These are phyloP conservation scores for Drosophila phalerata DNA, from an alignment of 2,888 invertebrate species.

Conservation along the genomic window DNA sequence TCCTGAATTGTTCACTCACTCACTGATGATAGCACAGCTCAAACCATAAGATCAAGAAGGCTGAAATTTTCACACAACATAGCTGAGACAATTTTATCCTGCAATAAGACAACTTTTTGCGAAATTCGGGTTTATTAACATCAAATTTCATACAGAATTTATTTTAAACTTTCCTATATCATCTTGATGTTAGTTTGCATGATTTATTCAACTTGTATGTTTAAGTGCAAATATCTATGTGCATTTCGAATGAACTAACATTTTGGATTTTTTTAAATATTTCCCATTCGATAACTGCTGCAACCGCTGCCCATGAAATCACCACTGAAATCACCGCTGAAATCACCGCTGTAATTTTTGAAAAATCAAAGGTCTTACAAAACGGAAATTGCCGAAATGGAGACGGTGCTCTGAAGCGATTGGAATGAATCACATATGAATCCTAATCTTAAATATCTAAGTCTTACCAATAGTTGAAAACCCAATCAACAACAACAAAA, in stretches of 20 bases:
- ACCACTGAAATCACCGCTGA: neutral
- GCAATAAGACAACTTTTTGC: too few relatives aligned
- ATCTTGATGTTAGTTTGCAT: conserved; percentile 27
- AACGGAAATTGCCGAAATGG: conserved; percentile 95
- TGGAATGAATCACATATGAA: conserved; percentile 33
- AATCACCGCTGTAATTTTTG: neutral
- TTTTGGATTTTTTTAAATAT: conserved; percentile 22
- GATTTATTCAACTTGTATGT: conserved; percentile 8
- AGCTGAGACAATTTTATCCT: too few relatives aligned
- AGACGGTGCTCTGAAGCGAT: conserved; percentile 90
- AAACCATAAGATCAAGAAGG: too few relatives aligned
- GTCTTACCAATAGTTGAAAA: conserved; percentile 38
- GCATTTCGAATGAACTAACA: conserved; percentile 34
- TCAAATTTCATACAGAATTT: too few relatives aligned
- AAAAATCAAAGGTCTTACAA: conserved; percentile 86
- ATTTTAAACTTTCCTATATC: neutral
- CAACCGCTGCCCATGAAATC: conserved; percentile 23
- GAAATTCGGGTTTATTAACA: too few relatives aligned
- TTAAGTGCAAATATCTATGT: neutral
- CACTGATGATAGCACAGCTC: too few relatives aligned
- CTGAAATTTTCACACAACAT: too few relatives aligned
- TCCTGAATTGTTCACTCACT: too few relatives aligned
- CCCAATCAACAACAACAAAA: conserved; percentile 43
- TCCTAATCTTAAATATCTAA: conserved; percentile 39
- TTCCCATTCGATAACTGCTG: conserved; percentile 12